A percentile compares a stretch with the other conserved stretches of the same genome.
Evolutionary conservation across 2,797 vertebrate genomes (phyloP).

Genomic region (Knipowitschia caucasica): DNA sequence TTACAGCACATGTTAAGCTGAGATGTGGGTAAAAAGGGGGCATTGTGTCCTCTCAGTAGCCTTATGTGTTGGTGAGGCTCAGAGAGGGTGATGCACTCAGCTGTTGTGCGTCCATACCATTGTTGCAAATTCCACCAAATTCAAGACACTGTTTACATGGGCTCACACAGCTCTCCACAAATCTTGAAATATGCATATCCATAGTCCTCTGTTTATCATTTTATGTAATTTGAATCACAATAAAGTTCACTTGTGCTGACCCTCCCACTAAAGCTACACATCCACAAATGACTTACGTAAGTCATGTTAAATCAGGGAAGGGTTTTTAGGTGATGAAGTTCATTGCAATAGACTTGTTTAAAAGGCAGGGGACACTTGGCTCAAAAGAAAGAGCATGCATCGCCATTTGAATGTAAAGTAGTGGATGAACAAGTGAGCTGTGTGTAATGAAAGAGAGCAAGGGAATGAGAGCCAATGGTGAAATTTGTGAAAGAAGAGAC

Average conservation of each 20-base stretch:
- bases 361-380: constrained; percentile 53
- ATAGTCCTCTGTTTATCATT: not conserved
- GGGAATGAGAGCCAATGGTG: constrained; percentile 56
- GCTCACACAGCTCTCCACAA: constrained; percentile 26
- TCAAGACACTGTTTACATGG: constrained; percentile 57
- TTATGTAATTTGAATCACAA: not conserved
- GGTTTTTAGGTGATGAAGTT: constrained; percentile 40
- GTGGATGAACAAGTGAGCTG: constrained; percentile 74
- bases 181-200: not conserved
- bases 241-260: not conserved
- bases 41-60: constrained; percentile 72
- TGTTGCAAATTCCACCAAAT: constrained; percentile 75
- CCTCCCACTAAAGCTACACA: not conserved
- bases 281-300: not conserved
- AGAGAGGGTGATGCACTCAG: constrained; percentile 74
- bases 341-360: constrained; percentile 42
- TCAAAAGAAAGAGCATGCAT: constrained; percentile 71
- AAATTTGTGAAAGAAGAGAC: constrained; percentile 64
- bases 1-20: constrained; percentile 65
- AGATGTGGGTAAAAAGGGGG: constrained; percentile 62
- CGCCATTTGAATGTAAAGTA: constrained; percentile 82
- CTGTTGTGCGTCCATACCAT: constrained; percentile 73
- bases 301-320: constrained; percentile 10
- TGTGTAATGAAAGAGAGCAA: constrained; percentile 46
- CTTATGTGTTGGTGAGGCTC: constrained; percentile 66